Conservation (phyloP, 2,113 vertebrate species). For the Siphamia tubifer region DNA sequence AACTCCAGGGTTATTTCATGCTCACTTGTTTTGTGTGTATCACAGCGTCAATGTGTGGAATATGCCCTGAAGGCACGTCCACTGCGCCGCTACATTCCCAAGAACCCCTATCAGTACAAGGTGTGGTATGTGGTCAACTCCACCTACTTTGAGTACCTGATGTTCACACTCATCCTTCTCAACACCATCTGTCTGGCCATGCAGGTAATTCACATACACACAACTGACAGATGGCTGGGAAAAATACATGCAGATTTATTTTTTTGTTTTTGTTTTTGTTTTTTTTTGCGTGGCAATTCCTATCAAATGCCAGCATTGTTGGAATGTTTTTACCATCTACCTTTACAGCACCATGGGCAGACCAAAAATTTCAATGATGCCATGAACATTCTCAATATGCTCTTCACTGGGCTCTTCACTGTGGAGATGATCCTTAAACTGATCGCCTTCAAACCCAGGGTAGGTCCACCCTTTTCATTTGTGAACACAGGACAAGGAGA, state of each 20-base stretch:
- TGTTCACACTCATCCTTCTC: conserved; percentile 98
- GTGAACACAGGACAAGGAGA: too few relatives aligned
- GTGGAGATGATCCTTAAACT: conserved; percentile 99
- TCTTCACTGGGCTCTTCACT: conserved; percentile 99
- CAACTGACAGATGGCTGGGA: neutral
- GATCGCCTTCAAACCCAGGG: conserved; percentile 99
- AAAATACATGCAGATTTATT: neutral
- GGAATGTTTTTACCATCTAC: neutral
- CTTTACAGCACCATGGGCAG: conserved; percentile 93
- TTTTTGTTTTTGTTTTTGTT: too few relatives aligned
- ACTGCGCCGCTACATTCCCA: conserved; percentile 94
- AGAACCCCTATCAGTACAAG: conserved; percentile 99
- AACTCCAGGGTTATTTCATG: neutral
- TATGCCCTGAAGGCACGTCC: conserved; percentile 97
- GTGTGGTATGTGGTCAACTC: conserved; percentile 99
- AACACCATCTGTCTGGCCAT: conserved; percentile 99
- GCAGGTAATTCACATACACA: conserved; percentile 85
- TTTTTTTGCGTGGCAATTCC: too few relatives aligned
- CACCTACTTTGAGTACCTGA: conserved; percentile 99
- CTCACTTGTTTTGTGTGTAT: conserved; percentile 16
- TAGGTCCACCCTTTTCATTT: conserved; percentile 66
- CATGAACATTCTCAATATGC: conserved; percentile 99
- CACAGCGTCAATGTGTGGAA: conserved; percentile 96
- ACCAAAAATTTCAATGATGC: conserved; percentile 93
- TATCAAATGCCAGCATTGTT: neutral